phyloP scores from a whole-genome alignment of 2,113 vertebrate genomes.

The Corythaixoides concolor region DNA sequence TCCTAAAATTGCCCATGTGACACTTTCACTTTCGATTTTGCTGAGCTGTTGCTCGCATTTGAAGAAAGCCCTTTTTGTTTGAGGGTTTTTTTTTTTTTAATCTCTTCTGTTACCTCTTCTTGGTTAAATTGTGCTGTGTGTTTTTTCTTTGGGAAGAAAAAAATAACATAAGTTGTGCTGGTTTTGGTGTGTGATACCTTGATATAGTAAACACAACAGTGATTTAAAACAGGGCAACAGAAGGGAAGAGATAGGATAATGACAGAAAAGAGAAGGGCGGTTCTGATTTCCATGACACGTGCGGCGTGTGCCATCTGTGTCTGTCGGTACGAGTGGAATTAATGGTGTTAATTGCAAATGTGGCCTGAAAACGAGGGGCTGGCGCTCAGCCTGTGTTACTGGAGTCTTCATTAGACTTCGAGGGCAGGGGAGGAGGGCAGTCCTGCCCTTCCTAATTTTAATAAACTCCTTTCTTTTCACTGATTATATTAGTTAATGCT shows the following conservation, averaged over 20 bases:
- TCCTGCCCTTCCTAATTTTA: not conserved
- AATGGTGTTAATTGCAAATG: not conserved
- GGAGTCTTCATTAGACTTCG: not conserved
- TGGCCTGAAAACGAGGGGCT: not conserved
- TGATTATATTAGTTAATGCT: no score
- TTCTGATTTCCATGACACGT: not conserved
- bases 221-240: not conserved
- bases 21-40: no score
- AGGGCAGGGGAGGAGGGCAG: not conserved
- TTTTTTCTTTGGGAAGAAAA: not conserved
- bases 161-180: not conserved
- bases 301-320: not conserved
- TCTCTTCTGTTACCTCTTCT: not conserved
- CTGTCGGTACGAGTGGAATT: not conserved
- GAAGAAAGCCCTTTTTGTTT: no score
- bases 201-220: not conserved
- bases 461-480: not conserved
- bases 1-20: no score
- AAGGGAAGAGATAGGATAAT: not conserved
- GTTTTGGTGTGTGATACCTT: not conserved
- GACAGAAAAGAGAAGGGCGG: not conserved
- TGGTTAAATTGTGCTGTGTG: not conserved
- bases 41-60: no score
- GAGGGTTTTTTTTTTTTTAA: no score
- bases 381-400: not conserved